A percentile compares a stretch with the other conserved stretches of the same genome.
Evolutionary conservation across 2,888 invertebrate genomes (phyloP).

Genomic region (Buathra laborator): DNA sequence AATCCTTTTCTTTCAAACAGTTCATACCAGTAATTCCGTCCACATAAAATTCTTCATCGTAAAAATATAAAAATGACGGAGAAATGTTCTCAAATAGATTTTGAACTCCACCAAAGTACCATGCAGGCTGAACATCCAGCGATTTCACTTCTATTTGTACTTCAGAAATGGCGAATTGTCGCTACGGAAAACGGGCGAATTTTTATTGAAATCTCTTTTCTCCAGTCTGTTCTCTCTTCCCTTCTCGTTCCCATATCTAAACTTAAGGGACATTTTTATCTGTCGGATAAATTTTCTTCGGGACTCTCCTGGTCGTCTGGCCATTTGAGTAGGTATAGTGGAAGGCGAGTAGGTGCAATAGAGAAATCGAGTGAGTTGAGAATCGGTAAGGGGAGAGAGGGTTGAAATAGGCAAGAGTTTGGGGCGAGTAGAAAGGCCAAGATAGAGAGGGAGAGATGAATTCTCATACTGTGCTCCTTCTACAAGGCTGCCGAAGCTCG

Average conservation of each 20-base stretch:
- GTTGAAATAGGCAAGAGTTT: constrained; percentile 9
- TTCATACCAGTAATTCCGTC: neutral
- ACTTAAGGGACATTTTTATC: constrained; percentile 83
- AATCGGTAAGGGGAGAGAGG: constrained; percentile 13
- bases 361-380: constrained; percentile 56
- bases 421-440: neutral
- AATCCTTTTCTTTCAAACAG: neutral
- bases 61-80: neutral
- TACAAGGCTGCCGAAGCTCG: constrained; percentile 32
- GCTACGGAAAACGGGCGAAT: constrained; percentile 33
- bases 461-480: constrained; percentile 48
- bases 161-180: constrained; percentile 25
- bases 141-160: constrained; percentile 7
- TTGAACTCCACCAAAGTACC: constrained; percentile 80
- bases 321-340: constrained; percentile 37
- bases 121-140: neutral
- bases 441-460: constrained; percentile 48
- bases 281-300: constrained; percentile 81
- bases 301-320: constrained; percentile 66
- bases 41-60: neutral
- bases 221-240: constrained; percentile 48
- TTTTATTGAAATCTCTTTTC: constrained; percentile 82
- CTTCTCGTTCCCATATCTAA: constrained; percentile 73
- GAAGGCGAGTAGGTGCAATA: constrained; percentile 33
- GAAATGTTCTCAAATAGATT: constrained; percentile 69